A percentile compares a stretch with the other conserved stretches of the same genome.
phyloP scores from a whole-genome alignment of 2,888 invertebrate species.

The Schrankia costaestrigalis region DNA sequence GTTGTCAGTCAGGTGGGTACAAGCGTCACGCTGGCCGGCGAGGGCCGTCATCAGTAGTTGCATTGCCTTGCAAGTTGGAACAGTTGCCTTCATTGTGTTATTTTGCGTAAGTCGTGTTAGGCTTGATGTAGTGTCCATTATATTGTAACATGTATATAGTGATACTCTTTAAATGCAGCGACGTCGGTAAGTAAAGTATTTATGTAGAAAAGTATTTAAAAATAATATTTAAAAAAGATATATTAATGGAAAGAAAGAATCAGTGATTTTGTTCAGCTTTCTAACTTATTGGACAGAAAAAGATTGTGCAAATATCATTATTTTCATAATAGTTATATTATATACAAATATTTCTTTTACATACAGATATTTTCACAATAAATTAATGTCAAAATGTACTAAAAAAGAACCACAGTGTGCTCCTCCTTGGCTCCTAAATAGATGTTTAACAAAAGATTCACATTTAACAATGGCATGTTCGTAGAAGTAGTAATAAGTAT shows the following conservation, averaged over 20 bases:
- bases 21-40: constrained; percentile 66
- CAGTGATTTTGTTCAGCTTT: constrained; percentile 61
- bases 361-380: constrained; percentile 54
- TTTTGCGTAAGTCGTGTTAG: constrained; percentile 71
- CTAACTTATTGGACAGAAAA: constrained; percentile 51
- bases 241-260: constrained; percentile 26
- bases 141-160: constrained; percentile 61
- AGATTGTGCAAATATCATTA: constrained; percentile 58
- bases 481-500: constrained; percentile 49
- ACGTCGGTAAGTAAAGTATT: constrained; percentile 59
- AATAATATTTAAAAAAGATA: constrained; percentile 37
- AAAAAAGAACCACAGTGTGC: constrained; percentile 43
- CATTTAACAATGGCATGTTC: constrained; percentile 65
- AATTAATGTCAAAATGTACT: constrained; percentile 39
- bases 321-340: constrained; percentile 2
- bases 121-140: constrained; percentile 71
- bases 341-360: not conserved
- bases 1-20: constrained; percentile 60
- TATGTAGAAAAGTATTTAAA: constrained; percentile 45
- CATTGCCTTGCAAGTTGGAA: constrained; percentile 62
- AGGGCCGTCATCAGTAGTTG: constrained; percentile 51
- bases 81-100: constrained; percentile 67
- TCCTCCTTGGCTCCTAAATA: constrained; percentile 68
- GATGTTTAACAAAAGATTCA: constrained; percentile 44
- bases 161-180: constrained; percentile 39